A percentile compares a stretch with the other conserved stretches of the same genome.
phyloP scores from a whole-genome alignment of 2,888 invertebrate genomes.

The Nysson spinosus region DNA sequence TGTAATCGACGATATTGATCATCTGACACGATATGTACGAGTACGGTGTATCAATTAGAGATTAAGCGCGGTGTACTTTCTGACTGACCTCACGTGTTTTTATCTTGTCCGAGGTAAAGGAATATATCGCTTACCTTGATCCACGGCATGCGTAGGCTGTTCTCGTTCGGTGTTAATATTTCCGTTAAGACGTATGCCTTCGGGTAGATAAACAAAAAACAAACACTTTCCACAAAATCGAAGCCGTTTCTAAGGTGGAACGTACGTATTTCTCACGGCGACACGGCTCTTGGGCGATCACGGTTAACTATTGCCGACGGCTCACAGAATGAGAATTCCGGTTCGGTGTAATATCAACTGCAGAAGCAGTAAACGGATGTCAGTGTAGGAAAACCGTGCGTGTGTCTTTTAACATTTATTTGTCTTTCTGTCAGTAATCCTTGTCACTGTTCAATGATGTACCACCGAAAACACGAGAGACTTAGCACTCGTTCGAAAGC shows the following conservation, averaged over 20 bases:
- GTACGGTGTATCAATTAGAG: slow-evolving; percentile 4
- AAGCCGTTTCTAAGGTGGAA: too few relatives aligned
- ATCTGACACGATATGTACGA: slow-evolving; percentile 5
- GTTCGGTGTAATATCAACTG: not conserved
- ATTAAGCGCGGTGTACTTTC: slow-evolving; percentile 7
- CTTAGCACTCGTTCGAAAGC: slow-evolving; percentile 27
- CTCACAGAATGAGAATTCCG: not conserved
- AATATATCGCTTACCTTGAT: slow-evolving; percentile 62
- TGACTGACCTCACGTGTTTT: slow-evolving; percentile 4
- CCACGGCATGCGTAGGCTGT: slow-evolving; percentile 69
- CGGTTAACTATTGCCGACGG: slow-evolving; percentile 10
- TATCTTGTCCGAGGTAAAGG: slow-evolving; percentile 7
- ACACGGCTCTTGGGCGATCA: slow-evolving; percentile 5
- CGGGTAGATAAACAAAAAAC: slow-evolving; percentile 33
- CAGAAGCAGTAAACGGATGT: not conserved
- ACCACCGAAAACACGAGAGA: slow-evolving; percentile 3
- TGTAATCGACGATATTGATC: slow-evolving; percentile 29
- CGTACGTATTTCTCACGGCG: slow-evolving; percentile 20
- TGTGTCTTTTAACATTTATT: not conserved
- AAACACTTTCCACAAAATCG: slow-evolving; percentile 39
- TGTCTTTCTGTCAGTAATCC: too few relatives aligned
- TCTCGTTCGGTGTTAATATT: slow-evolving; percentile 38
- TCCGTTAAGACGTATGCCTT: slow-evolving; percentile 17
- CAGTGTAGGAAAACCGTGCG: too few relatives aligned
- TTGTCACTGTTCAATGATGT: too few relatives aligned